Evolutionary conservation across 2,797 vertebrate genomes (phyloP), one percentile per base, ranked within the genome.

Genomic region (Catamblyrhynchus diadema): DNA sequence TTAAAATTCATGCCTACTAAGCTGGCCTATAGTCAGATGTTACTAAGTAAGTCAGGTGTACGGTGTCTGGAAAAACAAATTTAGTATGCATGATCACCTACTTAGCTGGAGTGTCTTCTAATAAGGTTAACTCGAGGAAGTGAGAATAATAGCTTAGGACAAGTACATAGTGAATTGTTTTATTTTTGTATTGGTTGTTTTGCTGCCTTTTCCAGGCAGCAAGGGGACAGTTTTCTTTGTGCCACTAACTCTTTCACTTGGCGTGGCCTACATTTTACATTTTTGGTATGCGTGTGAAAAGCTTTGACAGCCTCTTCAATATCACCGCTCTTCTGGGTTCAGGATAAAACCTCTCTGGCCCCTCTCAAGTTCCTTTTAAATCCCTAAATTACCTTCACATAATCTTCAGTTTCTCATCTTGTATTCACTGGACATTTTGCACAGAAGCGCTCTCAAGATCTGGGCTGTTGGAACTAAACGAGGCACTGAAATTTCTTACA

Each of bases 301-400:
- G 73, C 66, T 95, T 81, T 95, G 95, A 93, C 87, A 94, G 66
- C 59, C 80, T 88, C 90, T 94, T 90, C 96, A 96, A 86, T 64
- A 95, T 28, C 70, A 88, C 33, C 8, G 10, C 54, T 81, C 77
- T 81, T 90, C 73, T 79, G 70, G 90, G 82, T 82, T 84, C 25
- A 51, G 80, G 90, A 88, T 93, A 93, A 94, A 96, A 84, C 70
- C 88, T 88, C 62, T 93, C 72, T 88, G 73, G 25, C 86, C 90
- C 62, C 80, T 91, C 95, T 95, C 88, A 88, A 90, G 54, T 79
- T 94, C 39, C 77, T 90, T 93, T 93, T 75, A 95, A 95, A 96
- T 96, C 88, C 88, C 80, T 86, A 95, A 96, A 95, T 95, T 94
- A 84, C 54, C 47, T 81, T 88, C 51, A 42, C n/a, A 92, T 93